Evolutionary conservation across 2,113 vertebrate genomes (phyloP).

Genomic region (Phoenicopterus ruber): DNA sequence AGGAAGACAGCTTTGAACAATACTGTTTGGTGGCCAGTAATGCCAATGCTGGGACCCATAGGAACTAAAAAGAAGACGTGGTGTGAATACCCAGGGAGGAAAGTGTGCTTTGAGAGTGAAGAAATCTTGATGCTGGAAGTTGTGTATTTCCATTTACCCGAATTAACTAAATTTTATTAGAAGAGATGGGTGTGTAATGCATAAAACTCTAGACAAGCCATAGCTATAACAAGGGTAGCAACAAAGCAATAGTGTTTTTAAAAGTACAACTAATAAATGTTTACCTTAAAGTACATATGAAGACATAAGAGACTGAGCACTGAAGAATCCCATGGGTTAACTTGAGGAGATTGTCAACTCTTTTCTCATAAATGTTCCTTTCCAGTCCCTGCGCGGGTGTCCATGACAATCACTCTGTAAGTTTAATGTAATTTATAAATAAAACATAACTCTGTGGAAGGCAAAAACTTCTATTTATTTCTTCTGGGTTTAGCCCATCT

Average conservation of each 20-base stretch:
- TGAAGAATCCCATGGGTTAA: conserved; percentile 38
- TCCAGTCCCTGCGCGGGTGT: conserved; percentile 40
- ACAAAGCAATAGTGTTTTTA: background rate
- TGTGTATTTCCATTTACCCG: background rate
- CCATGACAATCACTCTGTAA: conserved; percentile 60
- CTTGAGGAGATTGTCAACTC: conserved; percentile 47
- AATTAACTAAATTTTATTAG: background rate
- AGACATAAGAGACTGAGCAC: background rate
- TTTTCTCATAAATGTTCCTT: conserved; percentile 47
- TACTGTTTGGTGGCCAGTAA: background rate
- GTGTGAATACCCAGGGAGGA: background rate
- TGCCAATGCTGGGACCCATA: background rate
- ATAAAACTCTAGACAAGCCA: background rate
- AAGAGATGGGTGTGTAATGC: background rate
- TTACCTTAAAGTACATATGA: conserved; percentile 3
- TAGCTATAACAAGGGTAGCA: background rate
- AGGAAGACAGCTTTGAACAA: background rate
- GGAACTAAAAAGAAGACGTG: background rate
- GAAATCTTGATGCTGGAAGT: background rate
- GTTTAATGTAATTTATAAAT: conserved; percentile 65
- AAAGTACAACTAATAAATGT: background rate
- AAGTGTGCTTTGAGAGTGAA: background rate
- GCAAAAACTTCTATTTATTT: conserved; percentile 56
- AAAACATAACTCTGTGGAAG: conserved; percentile 56
- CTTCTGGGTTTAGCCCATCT: conserved; percentile 44